Percentiles rank a stretch among this genome's conserved stretches.
These are phyloP conservation scores for Oscheius onirici DNA, from an alignment of 2,888 invertebrate species.

Conservation along the genomic window DNA sequence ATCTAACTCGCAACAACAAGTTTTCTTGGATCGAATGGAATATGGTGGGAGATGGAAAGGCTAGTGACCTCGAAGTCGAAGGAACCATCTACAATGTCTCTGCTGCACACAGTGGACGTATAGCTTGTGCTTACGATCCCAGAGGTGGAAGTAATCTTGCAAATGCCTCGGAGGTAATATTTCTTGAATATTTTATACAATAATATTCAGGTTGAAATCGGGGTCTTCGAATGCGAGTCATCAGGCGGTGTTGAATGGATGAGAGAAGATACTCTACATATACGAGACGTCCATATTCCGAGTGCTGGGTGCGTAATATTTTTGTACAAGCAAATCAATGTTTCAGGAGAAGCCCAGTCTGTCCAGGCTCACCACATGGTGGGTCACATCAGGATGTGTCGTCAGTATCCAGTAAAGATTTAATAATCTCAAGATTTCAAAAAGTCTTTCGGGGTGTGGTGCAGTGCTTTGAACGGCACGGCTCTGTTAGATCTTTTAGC, in stretches of 20 bases:
- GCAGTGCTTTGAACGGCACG: constrained; percentile 18
- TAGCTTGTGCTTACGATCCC: constrained; percentile 95
- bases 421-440: constrained; percentile 29
- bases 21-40: constrained; percentile 66
- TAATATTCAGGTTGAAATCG: constrained; percentile 77
- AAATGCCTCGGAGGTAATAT: constrained; percentile 14
- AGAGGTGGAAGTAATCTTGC: constrained; percentile 70
- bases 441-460: constrained; percentile 34
- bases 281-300: constrained; percentile 44
- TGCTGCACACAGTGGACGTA: constrained; percentile 95
- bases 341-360: constrained; percentile 23
- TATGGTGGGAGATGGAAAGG: constrained; percentile 65
- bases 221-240: constrained; percentile 98
- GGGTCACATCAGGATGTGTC: constrained; percentile 15
- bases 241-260: constrained; percentile 79
- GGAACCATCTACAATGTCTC: constrained; percentile 77
- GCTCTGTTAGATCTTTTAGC: constrained; percentile 11
- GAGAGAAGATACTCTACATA: constrained; percentile 62
- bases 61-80: constrained; percentile 65
- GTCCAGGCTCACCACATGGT: constrained; percentile 7
- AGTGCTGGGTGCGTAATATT: constrained; percentile 3
- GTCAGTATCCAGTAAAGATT: constrained; percentile 14
- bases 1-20: constrained; percentile 7
- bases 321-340: neutral
- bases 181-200: too few relatives aligned